These are phyloP conservation scores for Boloria euphrosyne DNA, from an alignment of 2,888 invertebrate genomes.

Conservation along the genomic window DNA sequence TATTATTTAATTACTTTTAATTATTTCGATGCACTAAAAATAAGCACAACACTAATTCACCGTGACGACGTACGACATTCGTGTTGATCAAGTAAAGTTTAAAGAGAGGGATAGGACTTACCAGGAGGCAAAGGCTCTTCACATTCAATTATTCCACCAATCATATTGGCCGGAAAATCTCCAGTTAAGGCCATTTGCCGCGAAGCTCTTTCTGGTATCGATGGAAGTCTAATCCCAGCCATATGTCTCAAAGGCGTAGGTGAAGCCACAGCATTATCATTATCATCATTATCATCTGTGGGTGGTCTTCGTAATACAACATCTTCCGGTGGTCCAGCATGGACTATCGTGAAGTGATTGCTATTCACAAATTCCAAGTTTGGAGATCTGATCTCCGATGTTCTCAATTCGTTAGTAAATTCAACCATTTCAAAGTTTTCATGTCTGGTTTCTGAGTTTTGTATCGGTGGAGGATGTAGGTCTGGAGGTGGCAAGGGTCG, in stretches of 20 bases:
- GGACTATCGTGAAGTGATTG: conserved; percentile 81
- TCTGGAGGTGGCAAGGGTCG: conserved; percentile 83
- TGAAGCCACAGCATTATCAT: conserved; percentile 78
- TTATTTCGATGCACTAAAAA: too few relatives aligned
- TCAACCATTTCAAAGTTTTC: conserved; percentile 77
- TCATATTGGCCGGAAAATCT: conserved; percentile 80
- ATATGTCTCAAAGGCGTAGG: conserved; percentile 86
- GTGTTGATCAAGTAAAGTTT: too few relatives aligned
- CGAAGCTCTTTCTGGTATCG: conserved; percentile 89
- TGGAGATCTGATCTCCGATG: conserved; percentile 79
- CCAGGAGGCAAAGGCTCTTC: conserved; percentile 94
- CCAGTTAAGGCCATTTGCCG: conserved; percentile 81
- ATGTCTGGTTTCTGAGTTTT: conserved; percentile 61
- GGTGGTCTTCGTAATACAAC: conserved; percentile 74
- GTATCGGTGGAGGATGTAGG: conserved; percentile 78
- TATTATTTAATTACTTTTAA: too few relatives aligned
- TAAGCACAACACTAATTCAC: too few relatives aligned
- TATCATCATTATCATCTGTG: conserved; percentile 69
- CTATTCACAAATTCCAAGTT: conserved; percentile 81
- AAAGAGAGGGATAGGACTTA: conserved; percentile 60
- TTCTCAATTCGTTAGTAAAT: conserved; percentile 74
- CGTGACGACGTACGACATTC: too few relatives aligned
- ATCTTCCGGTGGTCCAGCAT: conserved; percentile 76
- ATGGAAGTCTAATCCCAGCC: conserved; percentile 89
- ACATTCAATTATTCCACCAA: conserved; percentile 82